These are phyloP conservation scores for Siderastrea radians DNA, from an alignment of 92 coral and sea anemone species.

Conservation along the genomic window DNA sequence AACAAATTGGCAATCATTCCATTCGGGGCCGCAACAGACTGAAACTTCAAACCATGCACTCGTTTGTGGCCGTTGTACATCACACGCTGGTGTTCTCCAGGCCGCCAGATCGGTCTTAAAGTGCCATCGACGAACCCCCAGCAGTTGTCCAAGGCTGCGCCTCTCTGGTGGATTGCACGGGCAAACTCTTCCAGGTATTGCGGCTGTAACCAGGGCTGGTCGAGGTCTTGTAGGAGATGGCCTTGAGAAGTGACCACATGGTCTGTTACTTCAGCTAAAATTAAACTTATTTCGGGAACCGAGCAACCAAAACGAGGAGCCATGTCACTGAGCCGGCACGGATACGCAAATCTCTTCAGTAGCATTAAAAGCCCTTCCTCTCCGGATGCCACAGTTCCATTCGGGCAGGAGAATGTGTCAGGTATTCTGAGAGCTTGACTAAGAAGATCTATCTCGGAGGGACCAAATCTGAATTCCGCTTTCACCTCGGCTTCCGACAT, in stretches of 20 bases:
- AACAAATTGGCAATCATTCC: slow-evolving; percentile 77
- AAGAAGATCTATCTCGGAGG: slow-evolving; percentile 50
- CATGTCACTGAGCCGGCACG: slow-evolving; percentile 69
- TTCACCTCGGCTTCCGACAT: slow-evolving; percentile 61
- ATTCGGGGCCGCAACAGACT: slow-evolving; percentile 77
- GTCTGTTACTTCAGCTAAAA: slow-evolving; percentile 46
- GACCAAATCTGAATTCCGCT: slow-evolving; percentile 62
- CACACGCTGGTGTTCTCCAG: slow-evolving; percentile 64
- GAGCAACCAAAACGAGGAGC: slow-evolving; percentile 73
- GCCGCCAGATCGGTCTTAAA: slow-evolving; percentile 71
- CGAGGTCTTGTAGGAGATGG: slow-evolving; percentile 39
- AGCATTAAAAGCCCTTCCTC: slow-evolving; percentile 56
- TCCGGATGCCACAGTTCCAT: slow-evolving; percentile 76
- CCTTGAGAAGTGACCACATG: slow-evolving; percentile 31
- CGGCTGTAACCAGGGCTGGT: slow-evolving; percentile 72
- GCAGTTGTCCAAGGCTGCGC: slow-evolving; percentile 79
- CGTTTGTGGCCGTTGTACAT: slow-evolving; percentile 82
- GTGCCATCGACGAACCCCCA: slow-evolving; percentile 85
- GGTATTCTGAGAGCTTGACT: slow-evolving; percentile 60
- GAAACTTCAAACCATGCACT: slow-evolving; percentile 74
- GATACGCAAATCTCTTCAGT: slow-evolving; percentile 56
- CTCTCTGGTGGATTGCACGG: slow-evolving; percentile 50
- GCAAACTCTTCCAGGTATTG: slow-evolving; percentile 64
- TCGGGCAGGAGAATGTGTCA: slow-evolving; percentile 54
- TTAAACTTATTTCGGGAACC: slow-evolving; percentile 66